phyloP scores from a whole-genome alignment of 2,113 vertebrate species.

The Semnornis frantzii region DNA sequence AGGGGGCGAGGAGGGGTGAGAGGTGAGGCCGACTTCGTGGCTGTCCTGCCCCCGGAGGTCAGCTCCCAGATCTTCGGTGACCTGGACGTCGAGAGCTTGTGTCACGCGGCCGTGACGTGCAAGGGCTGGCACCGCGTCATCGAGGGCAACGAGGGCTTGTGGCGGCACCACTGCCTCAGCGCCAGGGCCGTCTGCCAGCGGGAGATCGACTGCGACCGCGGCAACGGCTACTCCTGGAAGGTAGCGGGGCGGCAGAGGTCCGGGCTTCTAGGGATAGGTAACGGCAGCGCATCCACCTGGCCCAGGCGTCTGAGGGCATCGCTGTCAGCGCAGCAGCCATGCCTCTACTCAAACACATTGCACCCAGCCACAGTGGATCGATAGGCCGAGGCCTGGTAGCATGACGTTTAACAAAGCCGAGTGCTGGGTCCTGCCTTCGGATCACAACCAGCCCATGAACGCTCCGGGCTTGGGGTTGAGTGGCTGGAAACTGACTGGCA shows the following conservation, averaged over 20 bases:
- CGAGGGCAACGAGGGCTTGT: conserved; percentile 77
- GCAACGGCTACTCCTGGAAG: conserved; percentile 86
- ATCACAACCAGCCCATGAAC: no score
- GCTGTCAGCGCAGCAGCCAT: not conserved
- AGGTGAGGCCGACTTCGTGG: conserved; percentile 67
- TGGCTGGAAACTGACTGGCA: no score
- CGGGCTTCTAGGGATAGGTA: not conserved
- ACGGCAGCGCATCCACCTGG: fast-evolving
- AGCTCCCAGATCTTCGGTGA: conserved; percentile 80
- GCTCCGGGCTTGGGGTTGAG: no score
- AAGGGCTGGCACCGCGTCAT: conserved; percentile 81
- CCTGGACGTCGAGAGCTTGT: conserved; percentile 83
- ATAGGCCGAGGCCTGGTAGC: no score
- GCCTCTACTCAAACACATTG: no score
- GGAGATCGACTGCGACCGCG: conserved; percentile 83
- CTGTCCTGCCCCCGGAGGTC: conserved; percentile 81
- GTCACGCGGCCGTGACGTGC: conserved; percentile 80
- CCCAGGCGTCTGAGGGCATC: fast-evolving
- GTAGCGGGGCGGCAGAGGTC: conserved; percentile 43
- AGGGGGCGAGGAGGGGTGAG: not conserved
- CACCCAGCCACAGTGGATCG: no score
- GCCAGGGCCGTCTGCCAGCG: conserved; percentile 76
- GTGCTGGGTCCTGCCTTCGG: no score
- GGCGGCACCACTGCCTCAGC: conserved; percentile 82
- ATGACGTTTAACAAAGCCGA: no score